Evolutionary conservation across 1,140 invertebrate genomes (phyloP), one percentile per base, ranked within the genome.

Genomic region (Triops longicaudatus): DNA sequence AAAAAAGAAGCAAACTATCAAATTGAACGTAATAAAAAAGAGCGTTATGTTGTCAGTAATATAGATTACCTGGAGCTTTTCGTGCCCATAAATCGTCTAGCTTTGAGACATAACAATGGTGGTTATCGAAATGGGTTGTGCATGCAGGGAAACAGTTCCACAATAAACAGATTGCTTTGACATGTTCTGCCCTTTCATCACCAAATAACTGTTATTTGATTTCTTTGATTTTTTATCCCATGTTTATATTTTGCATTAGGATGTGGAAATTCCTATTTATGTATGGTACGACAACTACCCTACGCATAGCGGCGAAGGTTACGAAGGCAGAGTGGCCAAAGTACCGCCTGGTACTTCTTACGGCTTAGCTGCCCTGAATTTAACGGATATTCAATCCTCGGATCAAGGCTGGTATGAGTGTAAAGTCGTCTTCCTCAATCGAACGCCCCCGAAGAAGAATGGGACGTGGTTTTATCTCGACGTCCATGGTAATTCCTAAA

Each of bases 401-500:
- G 95, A 98, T 87, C 93, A 97, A 86, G 96, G 96, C 82, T 97
- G 95, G 95, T 98, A 98, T 87, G 93, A 96, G 85, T 98, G 96
- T 86, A 95, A 95, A 86, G 93, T 97, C 83, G 93, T 95, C 83
- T 97, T 97, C 87, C 91, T 97, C 85, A 96, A 97, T 85, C 91
- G 95, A 78, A 93, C 93, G 79, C 94, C 94, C 79, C 93, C 92
- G 85, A 90, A 89, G 83, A 91, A 94, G 87, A 92, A 97, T 80
- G 95, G 95, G 80, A 97, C 95, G 82, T 97, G 95, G 95, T 95
- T 97, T 85, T 94, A 97, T 86, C 89, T 98, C 82, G 94, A 96
- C 86, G 95, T 98, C 82, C 95, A 97, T 86, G 89, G 90, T 91
- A 82, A 87, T 86, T 76, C 6, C 11, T 44, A 26, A 26, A 73